A percentile compares a stretch with the other conserved stretches of the same genome.
These are phyloP conservation scores for Rhagonycha lutea DNA, from an alignment of 2,888 invertebrate species.

Conservation along the genomic window DNA sequence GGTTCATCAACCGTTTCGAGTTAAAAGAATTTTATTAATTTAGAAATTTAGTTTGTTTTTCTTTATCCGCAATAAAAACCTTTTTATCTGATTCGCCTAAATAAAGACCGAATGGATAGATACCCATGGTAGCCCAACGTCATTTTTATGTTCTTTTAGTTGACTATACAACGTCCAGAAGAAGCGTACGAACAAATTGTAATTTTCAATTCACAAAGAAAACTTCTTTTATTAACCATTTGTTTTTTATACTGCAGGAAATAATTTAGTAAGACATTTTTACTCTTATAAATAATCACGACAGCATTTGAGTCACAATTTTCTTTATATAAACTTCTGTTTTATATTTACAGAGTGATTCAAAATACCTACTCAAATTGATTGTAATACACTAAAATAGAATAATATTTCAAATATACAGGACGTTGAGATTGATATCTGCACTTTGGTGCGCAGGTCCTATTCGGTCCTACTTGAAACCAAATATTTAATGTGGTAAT, in stretches of 20 bases:
- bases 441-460: too few relatives aligned
- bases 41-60: background rate
- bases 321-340: background rate
- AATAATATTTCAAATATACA: background rate
- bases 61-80: background rate
- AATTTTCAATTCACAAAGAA: background rate
- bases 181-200: background rate
- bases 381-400: background rate
- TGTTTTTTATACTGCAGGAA: background rate
- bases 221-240: background rate
- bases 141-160: background rate
- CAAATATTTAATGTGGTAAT: too few relatives aligned
- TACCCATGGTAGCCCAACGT: background rate
- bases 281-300: background rate
- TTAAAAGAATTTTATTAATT: background rate
- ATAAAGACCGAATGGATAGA: background rate
- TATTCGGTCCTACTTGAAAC: too few relatives aligned
- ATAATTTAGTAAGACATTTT: background rate
- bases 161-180: background rate
- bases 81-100: background rate
- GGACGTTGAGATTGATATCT: background rate
- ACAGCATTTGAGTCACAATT: background rate
- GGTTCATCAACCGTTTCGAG: background rate
- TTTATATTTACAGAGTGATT: background rate
- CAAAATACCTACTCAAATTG: background rate